phyloP scores from a whole-genome alignment of 2,888 invertebrate species.

The Dryadula phaetusa region DNA sequence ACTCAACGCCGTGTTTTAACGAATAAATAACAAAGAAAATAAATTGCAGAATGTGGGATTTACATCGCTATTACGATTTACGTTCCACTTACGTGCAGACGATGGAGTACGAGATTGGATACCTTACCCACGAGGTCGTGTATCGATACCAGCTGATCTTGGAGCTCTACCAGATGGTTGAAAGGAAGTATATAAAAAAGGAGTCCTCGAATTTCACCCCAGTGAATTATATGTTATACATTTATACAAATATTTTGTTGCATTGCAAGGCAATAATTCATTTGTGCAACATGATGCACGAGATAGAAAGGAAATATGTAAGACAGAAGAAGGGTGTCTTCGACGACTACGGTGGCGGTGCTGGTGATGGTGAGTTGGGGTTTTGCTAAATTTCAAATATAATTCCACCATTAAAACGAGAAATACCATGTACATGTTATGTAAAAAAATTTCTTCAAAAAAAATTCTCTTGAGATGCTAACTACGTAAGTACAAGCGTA shows the following conservation, averaged over 20 bases:
- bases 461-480: too few species aligned
- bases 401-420: too few species aligned
- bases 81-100: slow-evolving; percentile 51
- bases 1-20: too few species aligned
- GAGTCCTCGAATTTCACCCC: slow-evolving; percentile 34
- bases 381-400: too few species aligned
- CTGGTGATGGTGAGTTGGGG: neutral
- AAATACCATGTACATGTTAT: too few species aligned
- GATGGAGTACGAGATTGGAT: slow-evolving; percentile 58
- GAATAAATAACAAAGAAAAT: too few species aligned
- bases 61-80: slow-evolving; percentile 45
- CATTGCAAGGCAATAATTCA: slow-evolving; percentile 52
- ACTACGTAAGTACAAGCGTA: too few species aligned
- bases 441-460: too few species aligned
- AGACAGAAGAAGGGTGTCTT: slow-evolving; percentile 33
- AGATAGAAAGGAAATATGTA: slow-evolving; percentile 52
- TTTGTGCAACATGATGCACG: slow-evolving; percentile 58
- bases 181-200: slow-evolving; percentile 26
- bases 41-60: slow-evolving; percentile 48
- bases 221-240: slow-evolving; percentile 49
- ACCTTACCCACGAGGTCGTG: slow-evolving; percentile 55
- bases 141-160: slow-evolving; percentile 54
- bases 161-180: slow-evolving; percentile 54
- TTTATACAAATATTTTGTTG: slow-evolving; percentile 54
- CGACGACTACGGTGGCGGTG: slow-evolving; percentile 18